A percentile compares a stretch with the other conserved stretches of the same genome.
phyloP scores from a whole-genome alignment of 2,797 vertebrate species.

The Echeneis naucrates region DNA sequence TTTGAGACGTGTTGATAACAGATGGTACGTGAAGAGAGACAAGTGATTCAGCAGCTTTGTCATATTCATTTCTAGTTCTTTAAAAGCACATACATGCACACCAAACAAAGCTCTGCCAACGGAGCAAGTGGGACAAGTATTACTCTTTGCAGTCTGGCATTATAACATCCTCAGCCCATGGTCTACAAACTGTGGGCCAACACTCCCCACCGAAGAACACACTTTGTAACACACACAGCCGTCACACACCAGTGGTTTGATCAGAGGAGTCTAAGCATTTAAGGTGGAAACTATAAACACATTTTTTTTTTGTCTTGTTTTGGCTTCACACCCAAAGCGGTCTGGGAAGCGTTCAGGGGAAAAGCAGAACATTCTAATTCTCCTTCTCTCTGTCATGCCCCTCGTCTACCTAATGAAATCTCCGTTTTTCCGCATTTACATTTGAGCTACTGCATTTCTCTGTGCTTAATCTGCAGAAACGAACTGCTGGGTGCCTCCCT shows the following conservation, averaged over 20 bases:
- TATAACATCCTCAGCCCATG: constrained; percentile 33
- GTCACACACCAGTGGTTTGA: constrained; percentile 22
- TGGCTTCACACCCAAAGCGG: constrained; percentile 22
- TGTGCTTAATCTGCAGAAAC: constrained; percentile 67
- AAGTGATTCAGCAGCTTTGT: constrained; percentile 51
- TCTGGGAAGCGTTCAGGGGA: constrained; percentile 40
- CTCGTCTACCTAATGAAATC: constrained; percentile 38
- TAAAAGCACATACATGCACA: constrained; percentile 25
- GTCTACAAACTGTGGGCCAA: constrained; percentile 3
- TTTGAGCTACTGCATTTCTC: constrained; percentile 42
- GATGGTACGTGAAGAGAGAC: constrained; percentile 42
- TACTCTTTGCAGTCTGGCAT: constrained; percentile 62
- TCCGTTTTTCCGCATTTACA: constrained; percentile 49
- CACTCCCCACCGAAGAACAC: background rate
- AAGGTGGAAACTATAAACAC: constrained; percentile 29
- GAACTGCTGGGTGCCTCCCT: constrained; percentile 18
- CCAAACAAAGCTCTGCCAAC: constrained; percentile 28
- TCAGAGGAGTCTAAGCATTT: constrained; percentile 40
- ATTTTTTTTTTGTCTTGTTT: constrained; percentile 8
- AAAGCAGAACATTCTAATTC: too few relatives aligned
- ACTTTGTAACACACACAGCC: constrained; percentile 1
- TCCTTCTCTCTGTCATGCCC: background rate
- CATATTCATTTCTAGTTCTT: constrained; percentile 42
- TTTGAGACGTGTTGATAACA: constrained; percentile 35
- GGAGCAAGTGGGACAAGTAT: constrained; percentile 51